These are phyloP conservation scores for Ibycter americanus DNA, from an alignment of 2,797 vertebrate species.

Conservation along the genomic window DNA sequence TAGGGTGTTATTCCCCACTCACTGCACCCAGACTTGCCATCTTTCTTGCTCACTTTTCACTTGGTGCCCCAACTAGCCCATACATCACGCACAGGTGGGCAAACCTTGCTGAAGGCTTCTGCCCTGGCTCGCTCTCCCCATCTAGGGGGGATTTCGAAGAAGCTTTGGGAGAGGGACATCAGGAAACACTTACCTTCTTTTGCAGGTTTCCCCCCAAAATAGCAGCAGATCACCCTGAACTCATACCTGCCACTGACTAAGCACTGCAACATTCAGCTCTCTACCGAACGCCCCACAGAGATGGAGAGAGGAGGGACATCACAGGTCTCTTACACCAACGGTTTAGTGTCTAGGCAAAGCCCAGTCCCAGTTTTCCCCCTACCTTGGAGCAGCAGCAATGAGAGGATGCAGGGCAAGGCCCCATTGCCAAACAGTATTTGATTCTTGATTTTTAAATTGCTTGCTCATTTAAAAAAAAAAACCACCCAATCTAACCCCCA, in stretches of 20 bases:
- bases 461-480: neutral
- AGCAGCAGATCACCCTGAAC: neutral
- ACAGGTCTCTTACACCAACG: neutral
- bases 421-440: neutral
- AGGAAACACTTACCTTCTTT: neutral
- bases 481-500: too few species aligned
- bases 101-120: neutral
- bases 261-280: neutral
- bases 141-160: neutral
- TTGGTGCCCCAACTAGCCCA: neutral
- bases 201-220: neutral
- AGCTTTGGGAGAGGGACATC: neutral
- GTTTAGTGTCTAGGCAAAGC: neutral
- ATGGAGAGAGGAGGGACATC: rapidly evolving
- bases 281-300: rapidly evolving
- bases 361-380: neutral
- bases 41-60: neutral
- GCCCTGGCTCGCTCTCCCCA: neutral
- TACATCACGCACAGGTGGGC: too few species aligned
- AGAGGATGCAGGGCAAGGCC: neutral
- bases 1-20: neutral
- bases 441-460: neutral
- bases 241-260: neutral
- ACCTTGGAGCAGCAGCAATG: neutral
- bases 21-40: neutral